Base-by-base conservation (phyloP, 2,888 invertebrate species). In the Chirona hameri region DNA sequence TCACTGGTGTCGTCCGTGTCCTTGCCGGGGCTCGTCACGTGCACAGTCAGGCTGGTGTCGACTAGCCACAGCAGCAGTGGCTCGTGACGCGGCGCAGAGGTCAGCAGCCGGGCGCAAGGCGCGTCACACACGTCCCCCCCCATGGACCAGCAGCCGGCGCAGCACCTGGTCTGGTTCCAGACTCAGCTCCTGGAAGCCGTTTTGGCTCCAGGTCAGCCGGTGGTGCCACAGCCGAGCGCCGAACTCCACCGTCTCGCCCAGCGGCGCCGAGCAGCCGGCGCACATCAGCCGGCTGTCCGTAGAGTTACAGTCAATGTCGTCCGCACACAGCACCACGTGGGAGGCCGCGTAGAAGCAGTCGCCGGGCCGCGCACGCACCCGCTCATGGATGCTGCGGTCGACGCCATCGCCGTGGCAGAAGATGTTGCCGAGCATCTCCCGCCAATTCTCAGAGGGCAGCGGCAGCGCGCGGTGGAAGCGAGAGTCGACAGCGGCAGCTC, bases 161-260 rank as follows among this genome's bases (percentile, higher is more conserved):
- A 65, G 27, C 65, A 65, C 65, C n/a, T n/a, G n/a, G 65, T 12
- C 65, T 10, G 27, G 27, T n/a, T n/a, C 65, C 65, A 65, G 65
- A 5, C 65, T 4, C n/a, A 65, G 65, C 27, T 27, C 5, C 65
- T n/a, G 27, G n/a, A n/a, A 27, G 1, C 65, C 65, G 27, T n/a
- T n/a, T 9, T 10, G 10, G n/a, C n/a, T 27, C 65, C 65, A 65
- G n/a, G 65, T 65, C n/a, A 65, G 65, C 65, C 65, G 65, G 65
- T 65, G 65, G 65, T 65, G 65, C 65, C 65, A 65, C 10, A 65
- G 65, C 65, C 65, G 65, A 27, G 65, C n/a, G 65, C 65, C 65
- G 65, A 65, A 65, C 65, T 65, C 65, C n/a, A 65, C 65, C n/a
- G 10, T 24, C 27, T 65, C 65, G 65, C 65, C 65, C 9, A 65